These are phyloP conservation scores for Falco cherrug DNA, from an alignment of 2,797 vertebrate genomes.

Conservation along the genomic window DNA sequence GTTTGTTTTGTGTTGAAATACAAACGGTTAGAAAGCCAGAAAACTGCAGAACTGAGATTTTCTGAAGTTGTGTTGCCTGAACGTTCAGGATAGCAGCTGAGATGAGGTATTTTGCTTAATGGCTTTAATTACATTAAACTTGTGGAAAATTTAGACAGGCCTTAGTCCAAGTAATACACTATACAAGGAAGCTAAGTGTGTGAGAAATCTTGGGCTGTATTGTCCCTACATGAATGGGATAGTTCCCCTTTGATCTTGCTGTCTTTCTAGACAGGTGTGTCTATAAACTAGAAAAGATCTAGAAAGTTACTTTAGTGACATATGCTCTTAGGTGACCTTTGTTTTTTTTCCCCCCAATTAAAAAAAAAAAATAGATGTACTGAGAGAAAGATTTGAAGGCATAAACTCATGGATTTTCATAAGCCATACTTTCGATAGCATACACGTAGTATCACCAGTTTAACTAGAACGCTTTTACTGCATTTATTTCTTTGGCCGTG, in stretches of 20 bases:
- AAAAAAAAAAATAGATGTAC: background rate
- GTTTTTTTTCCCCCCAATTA: background rate
- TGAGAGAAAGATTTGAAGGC: background rate
- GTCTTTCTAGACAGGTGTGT: background rate
- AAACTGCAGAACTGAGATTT: background rate
- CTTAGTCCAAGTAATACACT: background rate
- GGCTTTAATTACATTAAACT: background rate
- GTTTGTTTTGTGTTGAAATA: background rate
- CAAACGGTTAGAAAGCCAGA: background rate
- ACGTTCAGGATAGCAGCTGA: background rate
- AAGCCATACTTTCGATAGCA: background rate
- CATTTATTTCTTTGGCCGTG: background rate
- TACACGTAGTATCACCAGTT: background rate
- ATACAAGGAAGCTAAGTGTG: no score
- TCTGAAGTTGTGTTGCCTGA: background rate
- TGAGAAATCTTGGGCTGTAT: background rate
- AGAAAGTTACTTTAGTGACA: background rate
- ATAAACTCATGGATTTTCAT: background rate
- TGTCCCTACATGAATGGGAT: background rate
- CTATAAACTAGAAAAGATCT: background rate
- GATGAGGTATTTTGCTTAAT: background rate
- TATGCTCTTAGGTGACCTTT: rapidly evolving
- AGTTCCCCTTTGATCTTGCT: background rate
- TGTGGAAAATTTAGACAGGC: background rate
- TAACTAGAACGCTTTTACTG: background rate